Evolutionary conservation across 2,797 vertebrate species (phyloP).

Genomic region (Erethizon dorsatum): DNA sequence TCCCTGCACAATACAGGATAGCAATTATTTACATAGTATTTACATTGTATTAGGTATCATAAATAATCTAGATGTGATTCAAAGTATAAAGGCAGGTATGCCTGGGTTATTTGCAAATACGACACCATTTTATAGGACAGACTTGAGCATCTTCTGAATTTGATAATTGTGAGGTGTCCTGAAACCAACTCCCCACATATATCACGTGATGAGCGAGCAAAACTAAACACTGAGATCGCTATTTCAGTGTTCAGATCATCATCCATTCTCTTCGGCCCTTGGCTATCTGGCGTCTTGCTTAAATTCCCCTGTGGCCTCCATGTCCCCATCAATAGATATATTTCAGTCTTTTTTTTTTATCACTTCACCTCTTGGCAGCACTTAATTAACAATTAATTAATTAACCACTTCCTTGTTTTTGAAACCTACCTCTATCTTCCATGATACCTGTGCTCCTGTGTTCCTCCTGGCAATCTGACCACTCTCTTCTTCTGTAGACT

Average conservation of each 20-base stretch:
- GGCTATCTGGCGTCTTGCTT: background rate
- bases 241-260: background rate
- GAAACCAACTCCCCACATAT: background rate
- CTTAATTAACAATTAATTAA: background rate
- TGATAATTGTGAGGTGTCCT: background rate
- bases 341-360: background rate
- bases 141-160: background rate
- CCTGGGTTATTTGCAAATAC: background rate
- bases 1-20: background rate
- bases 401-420: background rate
- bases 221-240: background rate
- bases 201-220: background rate
- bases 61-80: background rate
- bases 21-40: background rate
- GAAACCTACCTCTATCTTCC: slow-evolving; percentile 5
- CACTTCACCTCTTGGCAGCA: background rate
- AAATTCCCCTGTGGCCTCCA: background rate
- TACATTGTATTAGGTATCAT: background rate
- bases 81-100: background rate
- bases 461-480: background rate
- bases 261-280: background rate
- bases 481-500: background rate
- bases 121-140: background rate
- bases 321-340: background rate
- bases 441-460: background rate